Evolutionary conservation across 2,797 vertebrate species (phyloP), one percentile per base, ranked within the genome.

Genomic region (Sebastiscus albofasciatus): DNA sequence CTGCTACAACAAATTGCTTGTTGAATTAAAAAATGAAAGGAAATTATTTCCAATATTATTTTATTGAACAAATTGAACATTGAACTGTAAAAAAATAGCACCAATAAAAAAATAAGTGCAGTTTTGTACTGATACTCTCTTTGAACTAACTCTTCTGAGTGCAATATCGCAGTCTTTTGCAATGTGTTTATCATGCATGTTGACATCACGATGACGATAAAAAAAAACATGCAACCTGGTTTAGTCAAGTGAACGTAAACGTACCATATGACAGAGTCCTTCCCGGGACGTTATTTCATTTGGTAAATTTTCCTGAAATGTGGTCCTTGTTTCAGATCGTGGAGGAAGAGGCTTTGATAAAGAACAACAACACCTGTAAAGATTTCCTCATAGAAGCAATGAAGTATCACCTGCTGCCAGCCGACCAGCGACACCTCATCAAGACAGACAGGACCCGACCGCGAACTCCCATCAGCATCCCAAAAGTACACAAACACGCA

Each of bases 361-460:
- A 99, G 94, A 99, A 99, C 95, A 99, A 99, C 95, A 99, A 97
- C 94, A 99, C 97, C 9, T 99, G 98, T 92, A 99, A 99, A 89
- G 98, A 99, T 82, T 99, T 99, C 81, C 97, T 99, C 65, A 99
- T 99, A 0, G 98, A 99, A 87, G 98, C 98, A 5, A 99, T 99
- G 98, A 99, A 99, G 92, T 99, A 98, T 67, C 98, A 99, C 90
- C 96, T 99, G 79, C 96, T 99, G 84, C 98, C 98, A 16, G 95
- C 97, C 55, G 98, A 99, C 93, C 98, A 99, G 93, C 96, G 98
- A 14, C 97, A 98, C 66, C 94, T 98, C 86, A 99, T 99, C 90
- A 98, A 99, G 93, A 99, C 97, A 0, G 97, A 97, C 85, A 95
- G 98, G 85, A 99, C 98, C 8, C 96, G 98, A 26, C 98, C 98